Evolutionary conservation across 2,797 vertebrate species (phyloP).

Genomic region (Carapus acus): DNA sequence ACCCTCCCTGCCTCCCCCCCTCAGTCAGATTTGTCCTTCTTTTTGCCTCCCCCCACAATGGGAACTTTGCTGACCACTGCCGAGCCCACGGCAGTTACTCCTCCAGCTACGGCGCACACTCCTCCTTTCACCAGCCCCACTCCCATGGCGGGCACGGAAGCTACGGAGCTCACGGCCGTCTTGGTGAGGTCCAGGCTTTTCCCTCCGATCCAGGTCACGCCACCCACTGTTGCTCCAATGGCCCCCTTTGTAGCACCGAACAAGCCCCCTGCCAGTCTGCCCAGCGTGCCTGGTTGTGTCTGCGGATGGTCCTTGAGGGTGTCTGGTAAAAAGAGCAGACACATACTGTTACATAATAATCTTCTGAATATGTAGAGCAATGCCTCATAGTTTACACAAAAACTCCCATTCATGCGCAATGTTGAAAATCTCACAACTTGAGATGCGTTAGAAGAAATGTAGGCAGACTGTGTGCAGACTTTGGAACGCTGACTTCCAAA

Average conservation of each 20-base stretch:
- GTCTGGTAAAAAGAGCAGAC: constrained; percentile 64
- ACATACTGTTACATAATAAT: too few relatives aligned
- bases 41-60: constrained; percentile 83
- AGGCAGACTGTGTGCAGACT: too few relatives aligned
- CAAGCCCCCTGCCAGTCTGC: constrained; percentile 86
- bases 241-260: constrained; percentile 92
- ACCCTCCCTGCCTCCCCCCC: constrained; percentile 1
- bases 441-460: too few relatives aligned
- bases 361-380: too few relatives aligned
- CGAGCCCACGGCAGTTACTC: constrained; percentile 87
- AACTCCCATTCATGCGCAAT: too few relatives aligned
- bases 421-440: too few relatives aligned
- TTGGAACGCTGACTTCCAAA: too few relatives aligned
- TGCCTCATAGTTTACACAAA: too few relatives aligned
- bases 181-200: constrained; percentile 92
- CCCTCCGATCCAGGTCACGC: constrained; percentile 93
- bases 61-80: constrained; percentile 92
- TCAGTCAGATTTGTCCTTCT: constrained; percentile 99
- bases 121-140: constrained; percentile 91
- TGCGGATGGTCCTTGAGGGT: constrained; percentile 84
- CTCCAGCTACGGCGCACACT: constrained; percentile 87
- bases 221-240: constrained; percentile 86
- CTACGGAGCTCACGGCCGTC: constrained; percentile 85
- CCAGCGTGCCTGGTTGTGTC: constrained; percentile 86
- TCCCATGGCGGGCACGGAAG: constrained; percentile 84